These are phyloP conservation scores for Sardina pilchardus DNA, from an alignment of 2,113 vertebrate species.

Conservation along the genomic window DNA sequence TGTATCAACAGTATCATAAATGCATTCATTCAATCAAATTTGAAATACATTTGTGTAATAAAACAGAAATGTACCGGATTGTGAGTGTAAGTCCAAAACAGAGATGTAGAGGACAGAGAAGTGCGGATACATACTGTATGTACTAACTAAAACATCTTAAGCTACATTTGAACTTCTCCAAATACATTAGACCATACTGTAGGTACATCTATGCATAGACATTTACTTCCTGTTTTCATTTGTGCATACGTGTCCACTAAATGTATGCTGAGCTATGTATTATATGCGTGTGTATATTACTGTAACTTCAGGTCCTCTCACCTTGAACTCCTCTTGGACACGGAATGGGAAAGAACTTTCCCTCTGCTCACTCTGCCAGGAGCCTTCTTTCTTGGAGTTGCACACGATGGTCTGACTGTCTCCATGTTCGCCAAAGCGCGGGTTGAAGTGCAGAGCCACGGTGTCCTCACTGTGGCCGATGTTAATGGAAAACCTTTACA, in stretches of 20 bases:
- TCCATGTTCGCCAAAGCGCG: slow-evolving; percentile 50
- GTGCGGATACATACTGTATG: too few species aligned
- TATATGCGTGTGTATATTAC: neutral
- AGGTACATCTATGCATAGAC: too few species aligned
- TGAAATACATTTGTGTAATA: too few species aligned
- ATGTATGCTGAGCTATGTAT: neutral
- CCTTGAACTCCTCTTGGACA: slow-evolving; percentile 68
- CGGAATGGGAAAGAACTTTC: slow-evolving; percentile 63
- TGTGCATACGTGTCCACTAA: neutral
- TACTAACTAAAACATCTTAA: too few species aligned
- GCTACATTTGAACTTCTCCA: too few species aligned
- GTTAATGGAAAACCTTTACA: slow-evolving; percentile 73
- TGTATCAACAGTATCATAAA: too few species aligned
- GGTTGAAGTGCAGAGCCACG: slow-evolving; percentile 73
- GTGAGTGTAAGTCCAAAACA: too few species aligned
- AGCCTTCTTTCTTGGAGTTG: slow-evolving; percentile 62
- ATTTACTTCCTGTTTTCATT: neutral
- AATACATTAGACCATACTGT: too few species aligned
- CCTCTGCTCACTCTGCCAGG: slow-evolving; percentile 56
- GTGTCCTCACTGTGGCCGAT: slow-evolving; percentile 64
- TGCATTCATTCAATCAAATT: too few species aligned
- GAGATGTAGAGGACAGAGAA: too few species aligned
- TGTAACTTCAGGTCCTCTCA: slow-evolving; percentile 33
- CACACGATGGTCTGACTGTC: slow-evolving; percentile 57
- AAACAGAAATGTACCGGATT: too few species aligned